These are phyloP conservation scores for Calameuta filiformis DNA, from an alignment of 2,888 invertebrate genomes.

Conservation along the genomic window DNA sequence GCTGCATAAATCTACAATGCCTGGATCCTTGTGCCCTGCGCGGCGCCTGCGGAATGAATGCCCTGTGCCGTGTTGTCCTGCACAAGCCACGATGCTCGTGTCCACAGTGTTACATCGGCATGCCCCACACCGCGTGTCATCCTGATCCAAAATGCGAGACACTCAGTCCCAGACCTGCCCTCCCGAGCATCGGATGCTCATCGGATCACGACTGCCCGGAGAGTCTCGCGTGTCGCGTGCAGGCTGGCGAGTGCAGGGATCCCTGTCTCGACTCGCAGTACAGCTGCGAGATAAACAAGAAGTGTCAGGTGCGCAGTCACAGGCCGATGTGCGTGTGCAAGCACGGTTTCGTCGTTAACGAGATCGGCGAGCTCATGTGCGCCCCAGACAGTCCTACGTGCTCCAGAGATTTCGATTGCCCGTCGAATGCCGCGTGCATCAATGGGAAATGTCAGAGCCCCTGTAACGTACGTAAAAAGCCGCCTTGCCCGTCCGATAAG, in stretches of 20 bases:
- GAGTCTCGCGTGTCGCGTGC: constrained; percentile 78
- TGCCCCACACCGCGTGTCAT: constrained; percentile 81
- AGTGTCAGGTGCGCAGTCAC: constrained; percentile 89
- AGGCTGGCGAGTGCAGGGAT: constrained; percentile 80
- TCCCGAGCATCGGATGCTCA: constrained; percentile 72
- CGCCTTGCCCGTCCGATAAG: constrained; percentile 84
- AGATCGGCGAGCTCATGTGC: constrained; percentile 87
- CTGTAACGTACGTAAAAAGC: constrained; percentile 73
- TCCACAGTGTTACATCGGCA: constrained; percentile 87
- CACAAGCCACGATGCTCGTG: constrained; percentile 90
- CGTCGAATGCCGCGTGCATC: constrained; percentile 86
- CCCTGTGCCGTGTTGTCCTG: constrained; percentile 85
- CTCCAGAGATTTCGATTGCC: constrained; percentile 83
- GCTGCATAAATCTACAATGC: constrained; percentile 91
- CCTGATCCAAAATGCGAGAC: constrained; percentile 83
- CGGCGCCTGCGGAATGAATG: constrained; percentile 90
- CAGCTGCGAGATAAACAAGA: constrained; percentile 84
- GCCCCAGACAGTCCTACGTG: constrained; percentile 86
- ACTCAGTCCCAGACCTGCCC: constrained; percentile 70
- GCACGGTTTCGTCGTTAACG: constrained; percentile 88
- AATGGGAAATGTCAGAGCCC: constrained; percentile 89
- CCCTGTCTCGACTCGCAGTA: constrained; percentile 79
- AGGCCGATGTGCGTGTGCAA: constrained; percentile 89
- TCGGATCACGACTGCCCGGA: constrained; percentile 79
- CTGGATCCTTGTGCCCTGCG: constrained; percentile 90